Percentiles rank a stretch among this genome's conserved stretches.
These are phyloP conservation scores for Oreonectes daqikongensis DNA, from an alignment of 2,797 vertebrate genomes.

Conservation along the genomic window DNA sequence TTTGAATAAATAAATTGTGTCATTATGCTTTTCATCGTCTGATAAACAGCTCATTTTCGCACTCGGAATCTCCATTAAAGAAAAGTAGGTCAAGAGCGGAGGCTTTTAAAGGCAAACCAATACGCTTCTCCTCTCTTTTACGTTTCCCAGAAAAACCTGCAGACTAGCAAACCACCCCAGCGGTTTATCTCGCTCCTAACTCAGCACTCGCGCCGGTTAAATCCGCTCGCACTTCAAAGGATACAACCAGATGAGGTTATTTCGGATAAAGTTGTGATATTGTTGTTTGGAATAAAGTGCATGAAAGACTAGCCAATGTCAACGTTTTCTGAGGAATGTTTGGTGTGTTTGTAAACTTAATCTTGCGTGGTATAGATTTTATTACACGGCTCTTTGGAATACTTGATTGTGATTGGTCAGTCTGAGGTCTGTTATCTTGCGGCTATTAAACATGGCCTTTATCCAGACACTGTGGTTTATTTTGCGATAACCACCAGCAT, in stretches of 20 bases:
- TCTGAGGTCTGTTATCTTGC: too few relatives aligned
- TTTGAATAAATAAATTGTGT: constrained; percentile 71
- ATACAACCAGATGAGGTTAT: constrained; percentile 62
- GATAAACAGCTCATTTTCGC: constrained; percentile 69
- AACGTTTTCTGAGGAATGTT: not conserved
- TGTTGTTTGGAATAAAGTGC: constrained; percentile 47
- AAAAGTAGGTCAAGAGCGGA: constrained; percentile 77
- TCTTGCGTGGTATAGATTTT: not conserved
- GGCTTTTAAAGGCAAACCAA: constrained; percentile 68
- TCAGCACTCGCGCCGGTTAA: constrained; percentile 63
- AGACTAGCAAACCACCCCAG: constrained; percentile 62
- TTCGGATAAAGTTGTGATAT: constrained; percentile 56
- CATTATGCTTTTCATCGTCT: constrained; percentile 71
- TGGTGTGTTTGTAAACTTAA: not conserved
- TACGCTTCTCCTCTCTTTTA: constrained; percentile 61
- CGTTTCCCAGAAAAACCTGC: constrained; percentile 53
- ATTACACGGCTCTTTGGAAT: not conserved
- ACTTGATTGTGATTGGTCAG: not conserved
- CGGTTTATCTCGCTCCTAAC: constrained; percentile 66
- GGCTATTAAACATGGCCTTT: too few relatives aligned
- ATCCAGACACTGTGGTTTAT: too few relatives aligned
- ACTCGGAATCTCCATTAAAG: constrained; percentile 68
- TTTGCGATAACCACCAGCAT: too few relatives aligned
- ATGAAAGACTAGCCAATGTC: constrained; percentile 7
- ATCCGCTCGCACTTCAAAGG: constrained; percentile 69